These are phyloP conservation scores for Dugesia japonica DNA, from an alignment of 2,888 invertebrate genomes.

Conservation along the genomic window DNA sequence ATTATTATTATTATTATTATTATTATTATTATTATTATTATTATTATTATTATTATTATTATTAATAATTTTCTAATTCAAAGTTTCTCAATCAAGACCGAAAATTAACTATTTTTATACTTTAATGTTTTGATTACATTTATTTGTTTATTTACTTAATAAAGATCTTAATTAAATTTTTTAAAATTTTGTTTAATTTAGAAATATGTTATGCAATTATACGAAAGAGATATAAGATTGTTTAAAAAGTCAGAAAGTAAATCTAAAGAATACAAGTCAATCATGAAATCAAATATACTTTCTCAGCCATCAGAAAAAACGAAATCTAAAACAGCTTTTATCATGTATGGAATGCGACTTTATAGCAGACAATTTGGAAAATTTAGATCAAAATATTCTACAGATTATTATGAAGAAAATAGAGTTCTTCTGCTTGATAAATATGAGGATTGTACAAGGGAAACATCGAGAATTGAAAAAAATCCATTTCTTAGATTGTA, in stretches of 20 bases:
- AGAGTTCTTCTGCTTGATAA: slow-evolving; percentile 10
- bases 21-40: no score
- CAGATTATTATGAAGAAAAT: not conserved
- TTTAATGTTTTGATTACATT: no score
- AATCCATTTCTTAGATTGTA: slow-evolving; percentile 23
- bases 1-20: no score
- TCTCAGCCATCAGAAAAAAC: not conserved
- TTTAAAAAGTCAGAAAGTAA: not conserved
- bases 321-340: not conserved
- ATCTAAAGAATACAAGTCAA: not conserved
- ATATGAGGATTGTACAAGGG: not conserved
- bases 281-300: not conserved
- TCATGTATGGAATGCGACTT: slow-evolving; percentile 23
- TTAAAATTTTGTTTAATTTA: no score
- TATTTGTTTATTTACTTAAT: no score
- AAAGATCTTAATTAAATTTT: no score
- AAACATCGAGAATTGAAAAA: not conserved
- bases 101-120: no score
- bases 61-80: no score
- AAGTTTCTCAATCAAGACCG: no score
- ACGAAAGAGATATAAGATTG: not conserved
- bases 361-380: slow-evolving; percentile 28
- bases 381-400: slow-evolving; percentile 20
- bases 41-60: no score
- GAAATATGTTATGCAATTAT: not conserved